Conservation (phyloP, 2,797 vertebrate species). For the Urocyon cinereoargenteus region DNA sequence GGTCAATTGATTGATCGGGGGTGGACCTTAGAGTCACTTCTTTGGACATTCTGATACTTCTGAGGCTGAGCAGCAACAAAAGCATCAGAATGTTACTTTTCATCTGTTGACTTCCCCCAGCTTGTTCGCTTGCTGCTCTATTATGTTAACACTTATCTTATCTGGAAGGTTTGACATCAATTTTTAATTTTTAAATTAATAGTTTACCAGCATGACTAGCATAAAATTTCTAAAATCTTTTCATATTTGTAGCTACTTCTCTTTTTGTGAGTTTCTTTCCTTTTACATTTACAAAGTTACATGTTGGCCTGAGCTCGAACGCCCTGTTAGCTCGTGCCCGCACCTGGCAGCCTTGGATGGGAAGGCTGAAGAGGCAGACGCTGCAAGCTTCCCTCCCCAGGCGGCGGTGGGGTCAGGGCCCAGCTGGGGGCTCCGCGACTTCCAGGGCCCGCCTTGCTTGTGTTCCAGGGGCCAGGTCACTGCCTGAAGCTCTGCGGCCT, state of each 20-base stretch:
- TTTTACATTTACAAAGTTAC: not conserved
- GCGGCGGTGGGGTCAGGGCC: fast-evolving
- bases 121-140: not conserved
- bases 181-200: not conserved
- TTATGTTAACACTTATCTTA: not conserved
- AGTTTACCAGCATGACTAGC: not conserved
- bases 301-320: not conserved
- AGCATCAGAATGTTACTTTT: not conserved
- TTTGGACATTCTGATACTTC: fast-evolving
- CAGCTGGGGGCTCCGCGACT: no score
- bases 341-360: not conserved
- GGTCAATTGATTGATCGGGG: fast-evolving
- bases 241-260: not conserved
- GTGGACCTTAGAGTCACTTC: fast-evolving
- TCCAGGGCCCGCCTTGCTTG: fast-evolving
- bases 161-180: not conserved
- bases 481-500: no score
- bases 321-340: not conserved
- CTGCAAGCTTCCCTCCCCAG: fast-evolving
- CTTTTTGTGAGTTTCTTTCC: not conserved
- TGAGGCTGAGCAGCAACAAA: no score
- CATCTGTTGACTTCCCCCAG: fast-evolving
- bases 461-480: fast-evolving
- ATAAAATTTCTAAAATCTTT: not conserved
- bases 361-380: not conserved